phyloP scores from a whole-genome alignment of 2,113 vertebrate species.

The Coptodon rendalli region DNA sequence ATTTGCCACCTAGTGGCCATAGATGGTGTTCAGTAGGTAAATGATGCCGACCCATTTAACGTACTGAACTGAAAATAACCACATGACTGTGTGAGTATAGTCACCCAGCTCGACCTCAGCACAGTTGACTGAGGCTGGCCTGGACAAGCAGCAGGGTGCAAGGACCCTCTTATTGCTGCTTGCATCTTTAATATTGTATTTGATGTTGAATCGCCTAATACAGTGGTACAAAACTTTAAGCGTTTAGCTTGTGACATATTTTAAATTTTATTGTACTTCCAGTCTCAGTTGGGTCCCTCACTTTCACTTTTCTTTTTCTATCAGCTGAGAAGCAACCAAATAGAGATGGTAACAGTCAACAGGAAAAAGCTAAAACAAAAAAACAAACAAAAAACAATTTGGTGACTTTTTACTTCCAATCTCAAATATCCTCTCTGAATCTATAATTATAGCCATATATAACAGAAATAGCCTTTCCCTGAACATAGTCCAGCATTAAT shows the following conservation, averaged over 20 bases:
- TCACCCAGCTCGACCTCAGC: background rate
- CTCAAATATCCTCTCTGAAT: background rate
- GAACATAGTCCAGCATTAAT: background rate
- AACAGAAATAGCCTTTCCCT: background rate
- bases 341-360: background rate
- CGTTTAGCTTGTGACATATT: background rate
- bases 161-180: background rate
- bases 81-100: background rate
- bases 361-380: background rate
- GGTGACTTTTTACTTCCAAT: background rate
- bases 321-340: background rate
- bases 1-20: background rate
- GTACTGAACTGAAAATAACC: background rate
- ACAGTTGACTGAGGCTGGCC: background rate
- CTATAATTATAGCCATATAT: background rate
- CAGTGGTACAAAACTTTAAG: background rate
- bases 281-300: background rate
- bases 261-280: background rate
- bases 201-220: background rate
- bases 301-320: background rate
- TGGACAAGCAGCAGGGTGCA: background rate
- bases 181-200: background rate
- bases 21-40: background rate
- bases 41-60: background rate
- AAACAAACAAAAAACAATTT: background rate